These are phyloP conservation scores for Gambelia wislizenii DNA, from an alignment of 2,797 vertebrate genomes.

Conservation along the genomic window DNA sequence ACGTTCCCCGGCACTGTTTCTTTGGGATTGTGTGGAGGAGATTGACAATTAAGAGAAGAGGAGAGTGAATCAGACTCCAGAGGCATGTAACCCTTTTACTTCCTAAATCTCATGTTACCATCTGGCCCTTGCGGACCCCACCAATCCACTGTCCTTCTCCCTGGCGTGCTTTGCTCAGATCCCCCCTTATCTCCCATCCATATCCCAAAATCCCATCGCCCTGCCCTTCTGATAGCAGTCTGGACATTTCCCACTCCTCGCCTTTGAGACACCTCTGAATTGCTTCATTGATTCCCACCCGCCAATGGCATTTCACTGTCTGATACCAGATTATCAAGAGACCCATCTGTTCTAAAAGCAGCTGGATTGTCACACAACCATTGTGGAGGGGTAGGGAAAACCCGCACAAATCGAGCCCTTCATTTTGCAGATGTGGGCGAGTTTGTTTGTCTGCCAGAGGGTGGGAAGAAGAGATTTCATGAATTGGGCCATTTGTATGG, in stretches of 20 bases:
- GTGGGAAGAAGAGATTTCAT: neutral
- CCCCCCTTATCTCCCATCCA: neutral
- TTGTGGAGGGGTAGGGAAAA: no score
- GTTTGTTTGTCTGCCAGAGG: neutral
- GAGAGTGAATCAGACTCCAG: no score
- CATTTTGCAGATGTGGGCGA: neutral
- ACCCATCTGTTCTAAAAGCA: neutral
- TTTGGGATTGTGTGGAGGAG: no score
- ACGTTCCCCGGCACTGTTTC: no score
- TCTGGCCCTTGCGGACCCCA: neutral
- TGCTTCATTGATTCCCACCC: neutral
- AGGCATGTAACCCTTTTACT: neutral
- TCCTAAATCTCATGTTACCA: neutral
- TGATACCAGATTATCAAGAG: neutral
- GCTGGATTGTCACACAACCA: neutral
- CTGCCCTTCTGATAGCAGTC: neutral
- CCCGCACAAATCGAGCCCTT: neutral
- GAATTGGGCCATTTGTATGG: neutral
- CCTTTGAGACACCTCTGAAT: neutral
- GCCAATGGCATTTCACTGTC: neutral
- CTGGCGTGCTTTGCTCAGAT: neutral
- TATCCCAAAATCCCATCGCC: neutral
- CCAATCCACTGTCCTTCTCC: no score
- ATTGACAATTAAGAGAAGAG: no score
- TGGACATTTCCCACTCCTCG: neutral